Percentiles rank a stretch among this genome's conserved stretches.
Evolutionary conservation across 2,888 invertebrate genomes (phyloP).

Genomic region (Dioctria linearis): DNA sequence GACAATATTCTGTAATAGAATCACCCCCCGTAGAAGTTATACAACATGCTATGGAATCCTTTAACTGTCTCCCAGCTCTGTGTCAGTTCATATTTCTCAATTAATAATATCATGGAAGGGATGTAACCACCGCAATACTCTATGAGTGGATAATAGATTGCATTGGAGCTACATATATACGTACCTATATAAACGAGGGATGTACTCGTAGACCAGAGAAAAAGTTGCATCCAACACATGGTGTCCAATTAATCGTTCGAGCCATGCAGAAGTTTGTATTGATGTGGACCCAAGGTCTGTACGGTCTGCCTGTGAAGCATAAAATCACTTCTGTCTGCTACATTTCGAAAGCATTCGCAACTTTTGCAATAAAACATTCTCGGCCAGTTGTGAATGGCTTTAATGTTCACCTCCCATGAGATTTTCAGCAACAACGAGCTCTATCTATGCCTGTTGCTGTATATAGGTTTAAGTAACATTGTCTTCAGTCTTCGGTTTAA

Average conservation of each 20-base stretch:
- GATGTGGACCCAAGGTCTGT: neutral
- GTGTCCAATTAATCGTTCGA: constrained; percentile 35
- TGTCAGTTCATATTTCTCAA: constrained; percentile 38
- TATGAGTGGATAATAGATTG: constrained; percentile 33
- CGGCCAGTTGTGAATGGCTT: constrained; percentile 25
- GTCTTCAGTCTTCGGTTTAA: too few species aligned
- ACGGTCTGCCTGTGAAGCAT: constrained; percentile 5
- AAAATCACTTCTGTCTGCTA: neutral
- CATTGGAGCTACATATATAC: neutral
- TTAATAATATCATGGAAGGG: constrained; percentile 32
- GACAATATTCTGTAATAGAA: neutral
- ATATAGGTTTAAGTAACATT: too few species aligned
- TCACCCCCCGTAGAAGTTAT: neutral
- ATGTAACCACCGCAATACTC: constrained; percentile 19
- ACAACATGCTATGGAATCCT: neutral
- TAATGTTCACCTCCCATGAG: neutral
- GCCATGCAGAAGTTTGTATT: constrained; percentile 11
- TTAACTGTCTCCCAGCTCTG: constrained; percentile 28
- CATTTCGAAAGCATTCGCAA: neutral
- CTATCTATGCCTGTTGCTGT: too few species aligned
- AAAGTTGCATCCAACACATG: constrained; percentile 42
- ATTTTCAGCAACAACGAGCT: too few species aligned
- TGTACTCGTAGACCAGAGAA: neutral
- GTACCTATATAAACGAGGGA: neutral
- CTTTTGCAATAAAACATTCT: constrained; percentile 33